phyloP scores from a whole-genome alignment of 2,888 invertebrate species.

The Meganola albula region DNA sequence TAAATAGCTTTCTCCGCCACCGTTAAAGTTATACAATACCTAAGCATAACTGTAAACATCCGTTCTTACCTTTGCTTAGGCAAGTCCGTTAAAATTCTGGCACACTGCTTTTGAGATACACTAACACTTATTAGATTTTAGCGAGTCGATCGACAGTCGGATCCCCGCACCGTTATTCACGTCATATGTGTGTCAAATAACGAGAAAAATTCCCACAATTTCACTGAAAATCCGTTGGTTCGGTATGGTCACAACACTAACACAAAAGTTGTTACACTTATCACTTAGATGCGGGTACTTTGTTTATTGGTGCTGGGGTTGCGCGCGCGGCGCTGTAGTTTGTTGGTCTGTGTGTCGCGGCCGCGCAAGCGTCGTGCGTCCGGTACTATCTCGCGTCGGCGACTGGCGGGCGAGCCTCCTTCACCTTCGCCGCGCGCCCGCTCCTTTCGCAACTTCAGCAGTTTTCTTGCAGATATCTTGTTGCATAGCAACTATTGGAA shows the following conservation, averaged over 20 bases:
- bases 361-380: conserved; percentile 50
- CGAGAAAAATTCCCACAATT: conserved; percentile 58
- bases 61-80: conserved; percentile 70
- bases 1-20: conserved; percentile 52
- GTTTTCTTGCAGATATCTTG: conserved; percentile 67
- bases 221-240: conserved; percentile 27
- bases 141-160: conserved; percentile 68
- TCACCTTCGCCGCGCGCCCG: conserved; percentile 55
- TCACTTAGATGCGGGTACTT: conserved; percentile 35
- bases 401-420: conserved; percentile 61
- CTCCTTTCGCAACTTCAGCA: conserved; percentile 66
- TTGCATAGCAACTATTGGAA: conserved; percentile 70
- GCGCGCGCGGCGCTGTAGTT: conserved; percentile 40
- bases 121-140: conserved; percentile 71
- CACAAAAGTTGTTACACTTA: conserved; percentile 48
- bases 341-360: conserved; percentile 25
- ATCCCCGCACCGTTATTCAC: conserved; percentile 71
- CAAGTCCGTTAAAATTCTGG: conserved; percentile 75
- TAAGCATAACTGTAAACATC: conserved; percentile 72
- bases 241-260: conserved; percentile 32
- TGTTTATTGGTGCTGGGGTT: conserved; percentile 40
- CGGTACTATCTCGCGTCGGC: conserved; percentile 61
- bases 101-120: conserved; percentile 65
- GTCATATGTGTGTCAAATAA: conserved; percentile 72
- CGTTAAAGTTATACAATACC: conserved; percentile 65